Base-by-base conservation (phyloP, 64 coral and sea anemone species). In the Actinia equina region DNA sequence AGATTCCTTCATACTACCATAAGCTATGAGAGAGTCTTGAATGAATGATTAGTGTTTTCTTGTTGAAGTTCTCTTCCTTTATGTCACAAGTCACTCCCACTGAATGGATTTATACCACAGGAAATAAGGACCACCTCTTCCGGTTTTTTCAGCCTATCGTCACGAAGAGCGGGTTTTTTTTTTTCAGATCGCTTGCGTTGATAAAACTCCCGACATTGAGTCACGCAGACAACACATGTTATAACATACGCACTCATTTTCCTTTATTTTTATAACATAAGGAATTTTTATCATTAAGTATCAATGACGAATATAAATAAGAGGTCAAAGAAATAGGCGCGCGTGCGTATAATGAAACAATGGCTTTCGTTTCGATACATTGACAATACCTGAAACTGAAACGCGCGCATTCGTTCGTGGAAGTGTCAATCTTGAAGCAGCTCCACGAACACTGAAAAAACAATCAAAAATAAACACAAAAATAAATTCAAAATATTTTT, bases 1-100 rank as follows among this genome's bases (percentile, higher is more conserved):
- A 6, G 84, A 86, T n/a, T 92, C 91, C 57, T 92, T 92, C 91
- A 92, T 92, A n/a, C 22, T 82, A 3, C 45, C 52, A 81, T 43
- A 1, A 85, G 55, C 30, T 37, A 37, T 37, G 30, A 37, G 30
- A 37, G 14, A 43, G 71, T 76, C 59, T 84, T 71, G 19, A 62
- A 11, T 9, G 57, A 59, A 51, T 52, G 14, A 52, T 49, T 13
- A 52, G 18, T 81, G 78, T 49, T 49, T 46, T 26, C 69, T 26
- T 26, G n/a, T 41, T 74, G 69, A 12, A 74, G 25, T 30, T 41
- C 7, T 41, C 69, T 74, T 41, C 69, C 69, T 74, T 37, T 74
- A 74, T 74, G 69, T 74, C 69, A 81, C 43, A 81, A 43, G 78
- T 49, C 18, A 81, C 78, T 81, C 78, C 78, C 44, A 81, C 45